These are phyloP conservation scores for Azorinus chamasolen DNA, from an alignment of 2,888 invertebrate species.

Conservation along the genomic window DNA sequence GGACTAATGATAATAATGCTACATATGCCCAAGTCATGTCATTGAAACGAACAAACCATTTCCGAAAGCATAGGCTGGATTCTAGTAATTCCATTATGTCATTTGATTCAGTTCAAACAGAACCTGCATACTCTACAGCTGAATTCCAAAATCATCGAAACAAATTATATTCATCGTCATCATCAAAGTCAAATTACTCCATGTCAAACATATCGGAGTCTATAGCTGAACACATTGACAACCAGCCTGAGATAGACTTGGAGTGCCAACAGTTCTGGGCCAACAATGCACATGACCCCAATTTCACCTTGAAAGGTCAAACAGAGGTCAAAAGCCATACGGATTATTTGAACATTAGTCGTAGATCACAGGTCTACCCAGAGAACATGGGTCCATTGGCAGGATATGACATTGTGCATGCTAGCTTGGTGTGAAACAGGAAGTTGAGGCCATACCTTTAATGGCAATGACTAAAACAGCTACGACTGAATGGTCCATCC, in stretches of 20 bases:
- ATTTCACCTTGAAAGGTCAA: slow-evolving; percentile 23
- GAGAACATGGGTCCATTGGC: slow-evolving; percentile 65
- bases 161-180: slow-evolving; percentile 61
- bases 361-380: slow-evolving; percentile 74
- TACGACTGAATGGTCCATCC: no score
- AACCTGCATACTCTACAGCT: slow-evolving; percentile 43
- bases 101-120: slow-evolving; percentile 64
- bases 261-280: slow-evolving; percentile 56
- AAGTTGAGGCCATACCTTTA: no score
- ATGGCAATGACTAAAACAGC: no score
- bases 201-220: slow-evolving; percentile 62
- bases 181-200: slow-evolving; percentile 62
- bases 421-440: slow-evolving; percentile 70
- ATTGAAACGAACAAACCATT: slow-evolving; percentile 13
- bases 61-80: slow-evolving; percentile 52
- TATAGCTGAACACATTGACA: slow-evolving; percentile 32
- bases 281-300: slow-evolving; percentile 41
- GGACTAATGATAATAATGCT: slow-evolving; percentile 1
- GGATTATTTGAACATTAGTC: slow-evolving; percentile 54
- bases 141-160: slow-evolving; percentile 33
- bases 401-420: slow-evolving; percentile 75
- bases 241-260: slow-evolving; percentile 12
- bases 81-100: slow-evolving; percentile 59
- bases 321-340: slow-evolving; percentile 33
- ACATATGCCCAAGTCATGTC: slow-evolving; percentile 32